Percentiles rank a stretch among this genome's conserved stretches.
Conservation (phyloP, 2,888 invertebrate species). For the Drosophila mulleri region DNA sequence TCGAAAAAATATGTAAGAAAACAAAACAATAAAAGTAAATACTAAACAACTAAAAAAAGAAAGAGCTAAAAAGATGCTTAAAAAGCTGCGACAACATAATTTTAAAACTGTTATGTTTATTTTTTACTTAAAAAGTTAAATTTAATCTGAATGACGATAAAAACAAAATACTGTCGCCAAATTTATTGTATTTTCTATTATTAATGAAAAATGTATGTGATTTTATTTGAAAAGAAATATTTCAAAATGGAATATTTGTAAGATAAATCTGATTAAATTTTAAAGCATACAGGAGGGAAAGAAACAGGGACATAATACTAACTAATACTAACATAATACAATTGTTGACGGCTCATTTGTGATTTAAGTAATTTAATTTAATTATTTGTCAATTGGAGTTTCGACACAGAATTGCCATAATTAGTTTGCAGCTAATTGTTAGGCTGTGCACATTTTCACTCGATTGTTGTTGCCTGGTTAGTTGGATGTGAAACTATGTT, state of each 20-base stretch:
- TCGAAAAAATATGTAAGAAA: background rate
- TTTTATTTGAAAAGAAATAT: too few species aligned
- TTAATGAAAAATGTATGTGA: background rate
- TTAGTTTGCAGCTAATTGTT: conserved; percentile 35
- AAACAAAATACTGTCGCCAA: too few species aligned
- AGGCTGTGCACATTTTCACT: conserved; percentile 62
- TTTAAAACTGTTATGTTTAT: background rate
- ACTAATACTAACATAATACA: background rate
- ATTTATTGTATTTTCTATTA: background rate
- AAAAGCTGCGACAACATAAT: background rate
- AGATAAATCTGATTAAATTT: too few species aligned
- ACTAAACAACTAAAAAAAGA: background rate
- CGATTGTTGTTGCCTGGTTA: background rate
- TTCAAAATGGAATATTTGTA: too few species aligned
- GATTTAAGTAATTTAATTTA: conserved; percentile 15
- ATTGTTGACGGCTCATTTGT: background rate
- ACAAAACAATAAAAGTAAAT: background rate
- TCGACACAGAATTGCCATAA: conserved; percentile 11
- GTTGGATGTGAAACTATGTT: conserved; percentile 17
- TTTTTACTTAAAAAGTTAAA: background rate
- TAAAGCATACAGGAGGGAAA: background rate
- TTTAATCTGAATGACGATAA: too few species aligned
- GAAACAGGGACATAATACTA: background rate
- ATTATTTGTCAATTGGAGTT: conserved; percentile 29
- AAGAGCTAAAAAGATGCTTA: background rate